These are phyloP conservation scores for Aplocera efformata DNA, from an alignment of 2,888 invertebrate species.

Conservation along the genomic window DNA sequence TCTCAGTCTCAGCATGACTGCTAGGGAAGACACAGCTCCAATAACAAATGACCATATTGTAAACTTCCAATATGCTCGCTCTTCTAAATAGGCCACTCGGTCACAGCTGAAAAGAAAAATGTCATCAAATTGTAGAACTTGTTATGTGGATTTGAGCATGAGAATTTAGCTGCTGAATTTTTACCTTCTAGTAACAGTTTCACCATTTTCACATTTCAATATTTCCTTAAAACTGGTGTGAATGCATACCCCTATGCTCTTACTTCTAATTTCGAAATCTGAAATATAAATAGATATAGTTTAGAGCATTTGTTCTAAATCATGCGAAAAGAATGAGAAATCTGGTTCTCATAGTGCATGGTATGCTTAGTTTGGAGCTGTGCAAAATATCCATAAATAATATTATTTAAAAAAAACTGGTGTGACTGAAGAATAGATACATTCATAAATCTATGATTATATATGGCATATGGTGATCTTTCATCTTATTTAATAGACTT, in stretches of 20 bases:
- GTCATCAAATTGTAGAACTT: neutral
- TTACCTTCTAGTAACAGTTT: constrained; percentile 88
- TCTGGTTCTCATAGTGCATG: too few relatives aligned
- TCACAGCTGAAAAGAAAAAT: constrained; percentile 85
- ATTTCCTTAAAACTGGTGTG: constrained; percentile 92
- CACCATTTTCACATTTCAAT: constrained; percentile 88
- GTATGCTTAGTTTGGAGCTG: too few relatives aligned
- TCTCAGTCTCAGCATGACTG: constrained; percentile 83
- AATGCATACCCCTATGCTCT: constrained; percentile 90
- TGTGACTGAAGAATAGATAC: too few relatives aligned
- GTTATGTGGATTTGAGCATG: neutral
- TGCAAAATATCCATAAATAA: too few relatives aligned
- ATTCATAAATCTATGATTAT: too few relatives aligned
- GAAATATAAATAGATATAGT: neutral
- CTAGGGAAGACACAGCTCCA: constrained; percentile 82
- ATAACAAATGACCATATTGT: constrained; percentile 85
- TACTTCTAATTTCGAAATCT: constrained; percentile 91
- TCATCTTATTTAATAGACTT: too few relatives aligned
- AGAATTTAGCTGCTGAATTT: neutral
- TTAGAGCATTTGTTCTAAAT: neutral
- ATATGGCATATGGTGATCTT: too few relatives aligned
- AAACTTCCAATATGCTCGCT: constrained; percentile 91
- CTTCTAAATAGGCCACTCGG: constrained; percentile 90
- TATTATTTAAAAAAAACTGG: too few relatives aligned
- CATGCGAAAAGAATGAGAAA: too few relatives aligned